Conservation (phyloP, 2,888 invertebrate species). For the Xestia ashworthii region DNA sequence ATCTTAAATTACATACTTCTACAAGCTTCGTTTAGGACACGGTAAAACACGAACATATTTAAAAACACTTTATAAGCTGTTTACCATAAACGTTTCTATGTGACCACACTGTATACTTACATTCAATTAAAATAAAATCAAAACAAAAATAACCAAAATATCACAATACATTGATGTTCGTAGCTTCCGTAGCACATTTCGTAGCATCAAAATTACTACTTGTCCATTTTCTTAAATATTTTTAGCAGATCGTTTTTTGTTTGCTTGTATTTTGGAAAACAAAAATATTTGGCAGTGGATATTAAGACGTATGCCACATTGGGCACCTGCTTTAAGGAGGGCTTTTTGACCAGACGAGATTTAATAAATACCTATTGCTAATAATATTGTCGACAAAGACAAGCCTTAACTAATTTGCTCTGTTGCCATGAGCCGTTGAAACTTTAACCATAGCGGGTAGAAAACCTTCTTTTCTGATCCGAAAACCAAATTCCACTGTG, state of each 20-base stretch:
- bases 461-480: background rate
- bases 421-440: background rate
- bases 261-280: background rate
- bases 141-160: background rate
- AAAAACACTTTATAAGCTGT: background rate
- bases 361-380: background rate
- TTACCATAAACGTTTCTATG: background rate
- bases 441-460: background rate
- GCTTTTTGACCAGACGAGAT: background rate
- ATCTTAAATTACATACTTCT: background rate
- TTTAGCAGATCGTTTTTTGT: background rate
- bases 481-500: background rate
- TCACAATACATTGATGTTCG: background rate
- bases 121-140: background rate
- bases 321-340: no score
- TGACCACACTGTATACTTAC: background rate
- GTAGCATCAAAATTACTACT: no score
- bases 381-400: background rate
- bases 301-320: no score
- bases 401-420: background rate
- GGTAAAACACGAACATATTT: background rate
- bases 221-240: background rate
- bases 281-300: background rate
- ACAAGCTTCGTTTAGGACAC: background rate
- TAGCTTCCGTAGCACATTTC: slow-evolving; percentile 50